A percentile compares a stretch with the other conserved stretches of the same genome.
These are phyloP conservation scores for Drosophila paucipuncta DNA, from an alignment of 2,888 invertebrate genomes.

Conservation along the genomic window DNA sequence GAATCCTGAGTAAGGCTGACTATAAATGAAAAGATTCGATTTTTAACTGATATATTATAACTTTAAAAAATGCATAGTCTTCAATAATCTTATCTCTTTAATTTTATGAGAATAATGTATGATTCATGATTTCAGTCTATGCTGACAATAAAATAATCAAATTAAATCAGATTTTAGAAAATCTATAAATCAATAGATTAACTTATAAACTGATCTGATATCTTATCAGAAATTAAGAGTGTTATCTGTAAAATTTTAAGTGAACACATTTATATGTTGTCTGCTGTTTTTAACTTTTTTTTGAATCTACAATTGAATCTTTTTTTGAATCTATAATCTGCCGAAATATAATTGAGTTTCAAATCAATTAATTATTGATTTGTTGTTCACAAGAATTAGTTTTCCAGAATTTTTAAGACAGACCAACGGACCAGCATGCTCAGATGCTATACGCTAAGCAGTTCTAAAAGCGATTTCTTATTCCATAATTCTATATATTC, in stretches of 20 bases:
- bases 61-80: not conserved
- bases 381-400: not conserved
- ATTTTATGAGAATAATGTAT: not conserved
- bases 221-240: not conserved
- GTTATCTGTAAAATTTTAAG: not conserved
- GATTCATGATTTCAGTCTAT: not conserved
- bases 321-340: not conserved
- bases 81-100: not conserved
- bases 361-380: not conserved
- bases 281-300: not conserved
- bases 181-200: not conserved
- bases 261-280: too few relatives aligned
- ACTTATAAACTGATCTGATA: not conserved
- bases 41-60: not conserved
- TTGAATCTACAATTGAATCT: not conserved
- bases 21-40: not conserved
- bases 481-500: not conserved
- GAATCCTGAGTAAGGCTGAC: not conserved
- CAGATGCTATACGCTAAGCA: not conserved
- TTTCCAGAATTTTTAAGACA: not conserved
- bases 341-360: not conserved
- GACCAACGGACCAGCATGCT: not conserved
- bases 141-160: not conserved
- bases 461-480: not conserved
- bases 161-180: not conserved